Evolutionary conservation across 1,140 invertebrate genomes (phyloP).

Genomic region (Lithobius niger): DNA sequence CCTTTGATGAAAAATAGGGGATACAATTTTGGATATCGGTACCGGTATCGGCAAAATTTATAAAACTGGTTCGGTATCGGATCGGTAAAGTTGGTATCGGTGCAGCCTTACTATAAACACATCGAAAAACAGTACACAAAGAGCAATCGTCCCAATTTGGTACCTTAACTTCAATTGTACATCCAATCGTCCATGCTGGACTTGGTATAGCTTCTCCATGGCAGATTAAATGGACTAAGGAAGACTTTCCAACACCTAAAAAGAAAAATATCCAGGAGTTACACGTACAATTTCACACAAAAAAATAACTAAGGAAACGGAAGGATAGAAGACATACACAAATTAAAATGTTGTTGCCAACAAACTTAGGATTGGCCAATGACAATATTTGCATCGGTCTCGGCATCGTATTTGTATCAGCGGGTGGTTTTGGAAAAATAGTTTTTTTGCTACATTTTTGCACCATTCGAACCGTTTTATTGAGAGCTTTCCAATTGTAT

Average conservation of each 20-base stretch:
- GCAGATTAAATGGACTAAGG: conserved; percentile 78
- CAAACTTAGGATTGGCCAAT: background rate
- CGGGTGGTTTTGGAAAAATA: no score
- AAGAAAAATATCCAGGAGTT: conserved; percentile 7
- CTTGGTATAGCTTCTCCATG: conserved; percentile 67
- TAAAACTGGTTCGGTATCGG: no score
- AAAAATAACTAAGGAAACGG: background rate
- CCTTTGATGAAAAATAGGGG: no score
- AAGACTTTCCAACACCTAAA: conserved; percentile 86
- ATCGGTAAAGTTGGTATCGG: no score
- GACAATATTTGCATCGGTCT: no score
- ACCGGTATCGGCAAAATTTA: no score
- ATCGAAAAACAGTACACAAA: background rate
- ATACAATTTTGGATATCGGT: no score
- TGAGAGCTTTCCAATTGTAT: no score
- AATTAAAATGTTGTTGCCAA: background rate
- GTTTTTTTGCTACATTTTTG: no score
- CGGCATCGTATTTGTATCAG: no score
- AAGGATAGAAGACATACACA: background rate
- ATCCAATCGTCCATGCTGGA: conserved; percentile 88
- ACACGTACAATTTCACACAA: background rate
- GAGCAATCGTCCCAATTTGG: conserved; percentile 34
- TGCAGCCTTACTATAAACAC: no score
- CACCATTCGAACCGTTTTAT: no score
- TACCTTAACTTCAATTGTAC: conserved; percentile 90